Conservation (phyloP, 2,888 invertebrate genomes). For the Lasioglossum oenotherae region DNA sequence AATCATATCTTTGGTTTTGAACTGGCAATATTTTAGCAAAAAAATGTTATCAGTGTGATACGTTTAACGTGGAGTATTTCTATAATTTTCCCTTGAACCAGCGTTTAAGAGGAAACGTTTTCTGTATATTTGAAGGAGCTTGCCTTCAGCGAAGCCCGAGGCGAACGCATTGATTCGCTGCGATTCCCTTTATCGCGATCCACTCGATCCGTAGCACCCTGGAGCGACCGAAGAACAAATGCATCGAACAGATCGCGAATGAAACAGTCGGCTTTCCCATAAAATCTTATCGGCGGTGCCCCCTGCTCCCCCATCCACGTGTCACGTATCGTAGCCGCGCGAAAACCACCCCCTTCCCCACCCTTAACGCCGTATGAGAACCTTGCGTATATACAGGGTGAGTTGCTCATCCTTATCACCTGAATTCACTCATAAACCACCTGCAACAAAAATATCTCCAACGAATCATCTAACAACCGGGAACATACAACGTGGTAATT, state of each 20-base stretch:
- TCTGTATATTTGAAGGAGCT: background rate
- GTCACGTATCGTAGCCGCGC: constrained; percentile 15
- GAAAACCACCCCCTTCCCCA: background rate
- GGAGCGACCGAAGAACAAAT: constrained; percentile 24
- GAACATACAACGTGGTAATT: background rate
- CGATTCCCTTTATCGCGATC: constrained; percentile 20
- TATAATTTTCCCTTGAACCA: background rate
- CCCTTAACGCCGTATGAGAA: background rate
- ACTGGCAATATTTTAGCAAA: background rate
- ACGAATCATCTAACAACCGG: background rate
- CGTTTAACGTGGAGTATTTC: background rate
- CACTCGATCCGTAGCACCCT: constrained; percentile 20
- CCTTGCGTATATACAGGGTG: background rate
- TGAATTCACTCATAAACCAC: background rate
- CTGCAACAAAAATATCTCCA: background rate
- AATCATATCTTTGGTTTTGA: background rate
- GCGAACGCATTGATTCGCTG: background rate
- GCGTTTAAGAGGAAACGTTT: background rate
- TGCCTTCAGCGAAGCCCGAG: background rate
- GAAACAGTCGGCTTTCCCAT: constrained; percentile 20
- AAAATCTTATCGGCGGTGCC: constrained; percentile 43
- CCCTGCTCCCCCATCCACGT: background rate
- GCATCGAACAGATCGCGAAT: constrained; percentile 30
- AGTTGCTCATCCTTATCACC: background rate
- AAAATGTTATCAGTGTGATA: background rate